A percentile compares a stretch with the other conserved stretches of the same genome.
Conservation (phyloP, 2,888 invertebrate genomes). For the Hemicrepidius hirtus region DNA sequence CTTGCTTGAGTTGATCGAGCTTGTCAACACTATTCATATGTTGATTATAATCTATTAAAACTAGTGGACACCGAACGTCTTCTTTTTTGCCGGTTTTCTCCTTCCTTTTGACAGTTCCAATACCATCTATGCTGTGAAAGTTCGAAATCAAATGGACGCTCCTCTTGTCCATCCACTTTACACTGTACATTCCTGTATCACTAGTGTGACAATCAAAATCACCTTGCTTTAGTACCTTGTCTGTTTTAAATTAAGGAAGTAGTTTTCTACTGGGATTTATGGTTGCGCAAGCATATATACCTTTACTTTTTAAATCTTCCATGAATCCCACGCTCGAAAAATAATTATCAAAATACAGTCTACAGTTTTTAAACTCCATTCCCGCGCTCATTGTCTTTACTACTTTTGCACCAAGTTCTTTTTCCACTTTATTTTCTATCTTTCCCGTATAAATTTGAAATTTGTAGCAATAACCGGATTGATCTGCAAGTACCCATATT, state of each 20-base stretch:
- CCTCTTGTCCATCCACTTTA: background rate
- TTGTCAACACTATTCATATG: constrained; percentile 12
- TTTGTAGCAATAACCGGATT: constrained; percentile 54
- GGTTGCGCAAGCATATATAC: no score
- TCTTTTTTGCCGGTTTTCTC: background rate
- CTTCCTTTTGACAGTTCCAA: background rate
- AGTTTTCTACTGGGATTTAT: no score
- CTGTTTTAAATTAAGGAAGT: no score
- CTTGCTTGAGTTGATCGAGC: background rate
- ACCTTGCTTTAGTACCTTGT: no score
- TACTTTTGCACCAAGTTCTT: constrained; percentile 54
- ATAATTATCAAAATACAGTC: constrained; percentile 58
- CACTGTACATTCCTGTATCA: background rate
- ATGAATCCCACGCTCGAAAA: no score
- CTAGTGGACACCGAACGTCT: background rate
- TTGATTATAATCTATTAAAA: background rate
- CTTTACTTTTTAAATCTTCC: no score
- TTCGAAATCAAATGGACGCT: background rate
- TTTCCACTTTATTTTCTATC: no score
- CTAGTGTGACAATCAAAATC: no score
- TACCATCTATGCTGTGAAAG: background rate
- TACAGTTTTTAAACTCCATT: constrained; percentile 49
- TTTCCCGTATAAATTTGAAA: constrained; percentile 63
- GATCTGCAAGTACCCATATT: constrained; percentile 57
- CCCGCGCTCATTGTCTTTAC: constrained; percentile 54